Base-by-base conservation (phyloP, 2,113 vertebrate species). In the Toxostoma redivivum region DNA sequence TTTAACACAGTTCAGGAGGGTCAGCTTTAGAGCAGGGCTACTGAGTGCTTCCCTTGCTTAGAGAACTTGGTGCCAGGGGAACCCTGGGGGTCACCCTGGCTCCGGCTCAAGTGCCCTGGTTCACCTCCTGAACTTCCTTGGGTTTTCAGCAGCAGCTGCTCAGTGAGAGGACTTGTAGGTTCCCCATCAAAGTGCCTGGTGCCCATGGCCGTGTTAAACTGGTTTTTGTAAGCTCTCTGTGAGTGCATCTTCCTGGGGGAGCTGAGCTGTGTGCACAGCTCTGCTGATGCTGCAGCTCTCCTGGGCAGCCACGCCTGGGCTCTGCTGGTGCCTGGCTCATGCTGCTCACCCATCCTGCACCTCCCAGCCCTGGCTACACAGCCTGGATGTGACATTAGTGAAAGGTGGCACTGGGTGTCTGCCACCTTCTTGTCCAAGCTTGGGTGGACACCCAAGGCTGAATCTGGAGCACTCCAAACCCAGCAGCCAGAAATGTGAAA, bases 291-390 rank as follows among this genome's bases (percentile, higher is more conserved):
- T 38, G 18, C 56, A 47, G 20, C 42, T 61, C 47, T 28, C 7
- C 5, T 0, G 50, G 22, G 31, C 0, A 33, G 30, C 23, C 15
- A 4, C 0, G 45, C 25, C n/a, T 28, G 56, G 65, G 6, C 38
- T 42, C 31, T 70, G 25, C 56, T 53, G 33, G 17, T 50, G 50
- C 50, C 50, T 51, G 44, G 27, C 15, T 50, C 5, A 0, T 1
- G 8, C 51, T 66, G 2, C 37, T 2, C 21, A 45, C 6, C 15
- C 28, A 7, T 24, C 28, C 73, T 37, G 67, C n/a, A 3, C 31
- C 37, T 42, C 2, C 2, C 47, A 35, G 31, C 19, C 16, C 30
- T 40, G 27, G 47, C 9, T 9, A 17, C 10, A 0, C 1, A 27
- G 23, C 6, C 16, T 3, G 5, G 4, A 15, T 11, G 14, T 30